Evolutionary conservation across 2,113 vertebrate species (phyloP).

Genomic region (Chamaetylas fuelleborni): DNA sequence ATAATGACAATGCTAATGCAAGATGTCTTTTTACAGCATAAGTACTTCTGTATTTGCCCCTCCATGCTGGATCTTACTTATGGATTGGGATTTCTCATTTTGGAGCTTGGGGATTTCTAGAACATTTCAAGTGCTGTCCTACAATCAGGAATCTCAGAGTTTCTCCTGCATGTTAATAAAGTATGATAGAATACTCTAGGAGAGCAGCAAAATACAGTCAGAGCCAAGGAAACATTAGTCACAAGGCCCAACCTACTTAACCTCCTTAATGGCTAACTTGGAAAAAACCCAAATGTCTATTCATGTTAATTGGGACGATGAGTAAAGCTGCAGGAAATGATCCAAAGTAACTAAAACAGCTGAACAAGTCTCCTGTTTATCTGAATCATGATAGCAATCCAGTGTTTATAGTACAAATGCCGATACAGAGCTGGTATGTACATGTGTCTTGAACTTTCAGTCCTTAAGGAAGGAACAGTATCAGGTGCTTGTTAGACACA

Average conservation of each 20-base stretch:
- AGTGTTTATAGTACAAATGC: neutral
- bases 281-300: neutral
- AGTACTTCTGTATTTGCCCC: neutral
- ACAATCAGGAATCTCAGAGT: neutral
- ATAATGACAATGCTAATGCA: neutral
- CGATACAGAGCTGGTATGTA: neutral
- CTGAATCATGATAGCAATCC: slow-evolving; percentile 13
- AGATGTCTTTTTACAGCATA: neutral
- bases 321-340: slow-evolving; percentile 56
- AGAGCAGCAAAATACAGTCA: neutral
- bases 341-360: slow-evolving; percentile 30
- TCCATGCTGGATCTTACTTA: neutral
- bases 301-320: slow-evolving; percentile 17
- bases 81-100: neutral
- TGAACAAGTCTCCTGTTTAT: neutral
- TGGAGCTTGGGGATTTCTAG: neutral
- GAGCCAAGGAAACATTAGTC: slow-evolving; percentile 37
- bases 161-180: neutral
- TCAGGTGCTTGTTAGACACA: neutral
- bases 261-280: slow-evolving; percentile 13
- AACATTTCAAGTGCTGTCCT: neutral
- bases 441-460: neutral
- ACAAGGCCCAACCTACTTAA: slow-evolving; percentile 21
- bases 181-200: neutral
- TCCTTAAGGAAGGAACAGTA: neutral